A percentile compares a stretch with the other conserved stretches of the same genome.
Conservation (phyloP, 2,888 invertebrate species). For the Gryllus longicercus region DNA sequence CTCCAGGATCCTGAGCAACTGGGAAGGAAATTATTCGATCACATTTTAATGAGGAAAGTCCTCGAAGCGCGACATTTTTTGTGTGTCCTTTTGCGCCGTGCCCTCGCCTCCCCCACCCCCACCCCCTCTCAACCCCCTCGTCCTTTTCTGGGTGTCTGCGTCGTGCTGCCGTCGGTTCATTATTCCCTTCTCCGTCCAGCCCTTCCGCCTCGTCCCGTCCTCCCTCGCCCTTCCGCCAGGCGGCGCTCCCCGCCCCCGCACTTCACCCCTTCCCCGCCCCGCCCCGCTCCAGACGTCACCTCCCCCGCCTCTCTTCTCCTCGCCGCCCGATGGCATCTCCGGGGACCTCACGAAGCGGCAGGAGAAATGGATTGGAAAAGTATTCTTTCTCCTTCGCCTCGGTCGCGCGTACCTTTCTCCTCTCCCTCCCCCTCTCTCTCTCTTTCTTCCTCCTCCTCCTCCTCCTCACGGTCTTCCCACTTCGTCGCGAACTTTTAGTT, state of each 20-base stretch:
- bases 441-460: background rate
- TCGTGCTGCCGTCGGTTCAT: background rate
- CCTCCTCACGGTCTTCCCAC: background rate
- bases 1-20: background rate
- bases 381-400: slow-evolving; percentile 19
- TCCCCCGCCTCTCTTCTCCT: no score
- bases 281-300: no score
- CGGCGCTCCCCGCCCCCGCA: no score
- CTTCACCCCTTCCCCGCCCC: no score
- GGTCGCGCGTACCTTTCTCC: background rate
- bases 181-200: slow-evolving; percentile 21
- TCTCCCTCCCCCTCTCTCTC: background rate
- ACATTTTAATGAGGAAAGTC: slow-evolving; percentile 38
- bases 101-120: background rate
- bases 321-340: slow-evolving; percentile 27
- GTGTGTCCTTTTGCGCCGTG: slow-evolving; percentile 6
- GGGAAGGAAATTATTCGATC: slow-evolving; percentile 36
- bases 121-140: slow-evolving; percentile 18
- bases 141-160: slow-evolving; percentile 12
- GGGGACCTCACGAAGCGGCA: slow-evolving; percentile 27
- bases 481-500: slow-evolving; percentile 20
- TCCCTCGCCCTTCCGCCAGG: background rate
- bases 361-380: slow-evolving; percentile 28
- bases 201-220: background rate
- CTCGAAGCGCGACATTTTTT: slow-evolving; percentile 28